Evolutionary conservation across 2,113 vertebrate species (phyloP).

Genomic region (Thunnus thynnus): DNA sequence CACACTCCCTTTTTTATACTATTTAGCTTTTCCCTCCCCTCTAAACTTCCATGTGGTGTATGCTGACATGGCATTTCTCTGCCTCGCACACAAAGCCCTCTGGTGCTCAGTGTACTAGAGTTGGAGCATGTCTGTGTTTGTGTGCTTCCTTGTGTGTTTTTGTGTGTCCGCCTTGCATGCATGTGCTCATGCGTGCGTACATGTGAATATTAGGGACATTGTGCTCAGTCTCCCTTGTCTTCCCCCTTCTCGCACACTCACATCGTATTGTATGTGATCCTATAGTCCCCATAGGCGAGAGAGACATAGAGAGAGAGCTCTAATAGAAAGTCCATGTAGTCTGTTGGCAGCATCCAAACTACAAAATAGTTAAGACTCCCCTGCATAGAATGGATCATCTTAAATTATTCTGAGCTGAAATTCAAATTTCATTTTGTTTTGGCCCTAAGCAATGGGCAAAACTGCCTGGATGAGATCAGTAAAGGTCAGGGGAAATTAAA

Average conservation of each 20-base stretch:
- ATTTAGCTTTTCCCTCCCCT: slow-evolving; percentile 69
- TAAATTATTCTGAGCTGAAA: slow-evolving; percentile 76
- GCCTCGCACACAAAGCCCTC: slow-evolving; percentile 75
- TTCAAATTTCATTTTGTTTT: slow-evolving; percentile 81
- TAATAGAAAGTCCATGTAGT: slow-evolving; percentile 54
- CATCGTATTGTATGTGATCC: slow-evolving; percentile 54
- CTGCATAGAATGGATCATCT: slow-evolving; percentile 56
- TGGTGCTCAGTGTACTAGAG: slow-evolving; percentile 68
- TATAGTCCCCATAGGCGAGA: slow-evolving; percentile 48
- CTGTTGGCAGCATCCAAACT: slow-evolving; percentile 50
- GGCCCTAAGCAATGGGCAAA: slow-evolving; percentile 73
- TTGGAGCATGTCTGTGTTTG: slow-evolving; percentile 47
- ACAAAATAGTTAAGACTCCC: slow-evolving; percentile 46
- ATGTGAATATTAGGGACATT: slow-evolving; percentile 45
- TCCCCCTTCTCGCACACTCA: slow-evolving; percentile 20
- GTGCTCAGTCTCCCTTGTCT: slow-evolving; percentile 27
- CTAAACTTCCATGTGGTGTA: slow-evolving; percentile 71
- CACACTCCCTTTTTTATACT: slow-evolving; percentile 62
- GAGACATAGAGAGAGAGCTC: slow-evolving; percentile 23
- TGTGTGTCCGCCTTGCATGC: slow-evolving; percentile 16
- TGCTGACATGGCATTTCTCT: slow-evolving; percentile 80
- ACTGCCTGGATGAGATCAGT: slow-evolving; percentile 71
- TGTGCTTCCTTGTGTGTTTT: slow-evolving; percentile 25
- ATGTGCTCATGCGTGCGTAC: slow-evolving; percentile 39
- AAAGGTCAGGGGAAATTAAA: slow-evolving; percentile 82